Conservation (phyloP, 2,888 invertebrate genomes). For the Idaea aversata region DNA sequence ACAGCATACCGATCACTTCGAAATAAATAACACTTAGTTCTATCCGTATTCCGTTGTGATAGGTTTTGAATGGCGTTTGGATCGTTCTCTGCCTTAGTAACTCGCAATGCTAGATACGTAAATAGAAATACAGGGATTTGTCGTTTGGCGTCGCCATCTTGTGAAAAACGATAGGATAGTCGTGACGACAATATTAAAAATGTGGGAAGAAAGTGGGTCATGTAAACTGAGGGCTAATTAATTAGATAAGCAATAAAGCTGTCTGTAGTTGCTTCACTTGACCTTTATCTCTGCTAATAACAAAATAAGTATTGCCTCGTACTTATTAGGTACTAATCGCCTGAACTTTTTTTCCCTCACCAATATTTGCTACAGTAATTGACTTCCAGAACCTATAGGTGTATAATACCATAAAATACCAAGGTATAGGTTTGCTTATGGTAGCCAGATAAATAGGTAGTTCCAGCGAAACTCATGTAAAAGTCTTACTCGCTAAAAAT, state of each 20-base stretch:
- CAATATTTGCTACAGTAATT: not conserved
- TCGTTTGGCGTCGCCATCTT: constrained; percentile 78
- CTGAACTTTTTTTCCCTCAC: no score
- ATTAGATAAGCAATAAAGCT: not conserved
- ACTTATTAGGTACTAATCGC: not conserved
- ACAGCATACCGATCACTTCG: constrained; percentile 4
- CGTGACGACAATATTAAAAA: constrained; percentile 69
- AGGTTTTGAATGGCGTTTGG: not conserved
- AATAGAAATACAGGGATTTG: constrained; percentile 80
- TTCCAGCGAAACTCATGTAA: no score
- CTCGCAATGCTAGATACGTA: constrained; percentile 72
- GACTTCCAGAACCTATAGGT: not conserved
- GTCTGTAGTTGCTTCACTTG: not conserved
- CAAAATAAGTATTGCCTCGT: no score
- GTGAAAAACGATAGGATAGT: constrained; percentile 79
- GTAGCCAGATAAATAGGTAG: no score
- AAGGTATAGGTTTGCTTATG: not conserved
- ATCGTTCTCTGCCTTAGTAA: constrained; percentile 41
- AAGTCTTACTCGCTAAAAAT: no score
- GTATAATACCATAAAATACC: not conserved
- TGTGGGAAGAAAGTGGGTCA: constrained; percentile 63
- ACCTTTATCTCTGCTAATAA: not conserved
- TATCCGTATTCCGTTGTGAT: constrained; percentile 8
- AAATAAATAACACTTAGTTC: constrained; percentile 1
- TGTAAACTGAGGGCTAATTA: constrained; percentile 5